Evolutionary conservation across 1,140 invertebrate species (phyloP).

Genomic region (Sarcophaga bullata): DNA sequence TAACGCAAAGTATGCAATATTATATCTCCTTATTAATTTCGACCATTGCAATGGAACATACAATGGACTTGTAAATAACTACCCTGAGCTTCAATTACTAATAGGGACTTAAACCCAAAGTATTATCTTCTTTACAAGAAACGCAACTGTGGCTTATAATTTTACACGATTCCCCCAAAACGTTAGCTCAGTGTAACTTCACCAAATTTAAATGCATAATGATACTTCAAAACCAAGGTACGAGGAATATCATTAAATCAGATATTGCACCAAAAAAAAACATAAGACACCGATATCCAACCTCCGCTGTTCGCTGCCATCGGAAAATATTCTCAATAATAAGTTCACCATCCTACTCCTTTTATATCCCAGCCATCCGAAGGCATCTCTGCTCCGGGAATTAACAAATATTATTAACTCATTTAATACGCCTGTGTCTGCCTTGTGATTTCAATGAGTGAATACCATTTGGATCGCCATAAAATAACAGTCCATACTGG

Average conservation of each 20-base stretch:
- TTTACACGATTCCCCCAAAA: neutral
- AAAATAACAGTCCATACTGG: too few relatives aligned
- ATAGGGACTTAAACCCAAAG: constrained; percentile 3
- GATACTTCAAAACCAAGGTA: neutral
- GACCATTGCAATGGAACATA: too few relatives aligned
- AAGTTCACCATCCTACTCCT: neutral
- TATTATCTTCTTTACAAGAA: too few relatives aligned
- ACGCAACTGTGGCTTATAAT: too few relatives aligned
- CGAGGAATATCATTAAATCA: constrained; percentile 1
- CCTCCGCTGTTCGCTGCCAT: too few relatives aligned
- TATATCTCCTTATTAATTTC: neutral
- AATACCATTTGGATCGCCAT: too few relatives aligned
- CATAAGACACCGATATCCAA: neutral
- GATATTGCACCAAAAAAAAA: constrained; percentile 19
- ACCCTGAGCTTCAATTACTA: neutral
- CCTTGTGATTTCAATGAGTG: neutral
- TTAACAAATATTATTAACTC: neutral
- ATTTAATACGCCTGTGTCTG: neutral
- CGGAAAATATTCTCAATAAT: neutral
- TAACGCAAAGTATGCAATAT: too few relatives aligned
- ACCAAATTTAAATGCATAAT: neutral
- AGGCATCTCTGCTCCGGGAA: neutral
- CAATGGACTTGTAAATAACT: constrained; percentile 35
- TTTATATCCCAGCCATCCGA: too few relatives aligned
- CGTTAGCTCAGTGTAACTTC: neutral